phyloP scores from a whole-genome alignment of 2,888 invertebrate genomes.

The Nomada hirtipes region DNA sequence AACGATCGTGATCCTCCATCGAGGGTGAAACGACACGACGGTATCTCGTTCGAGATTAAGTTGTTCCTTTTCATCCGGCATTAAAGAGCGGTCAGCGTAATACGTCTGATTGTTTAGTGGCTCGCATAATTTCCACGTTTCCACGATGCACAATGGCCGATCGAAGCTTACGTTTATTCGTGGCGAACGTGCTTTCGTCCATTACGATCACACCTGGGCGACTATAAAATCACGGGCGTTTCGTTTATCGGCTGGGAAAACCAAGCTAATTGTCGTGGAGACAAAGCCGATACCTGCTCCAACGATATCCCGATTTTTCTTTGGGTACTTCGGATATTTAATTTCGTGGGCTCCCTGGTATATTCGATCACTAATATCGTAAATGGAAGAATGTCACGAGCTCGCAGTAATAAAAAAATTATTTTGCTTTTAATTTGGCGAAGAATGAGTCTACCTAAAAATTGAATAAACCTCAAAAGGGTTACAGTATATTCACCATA shows the following conservation, averaged over 20 bases:
- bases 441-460: too few species aligned
- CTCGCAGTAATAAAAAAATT: too few species aligned
- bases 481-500: too few species aligned
- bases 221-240: conserved; percentile 1
- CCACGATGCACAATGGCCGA: conserved; percentile 49
- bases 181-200: background rate
- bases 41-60: conserved; percentile 65
- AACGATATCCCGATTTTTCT: too few species aligned
- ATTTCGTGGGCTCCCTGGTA: too few species aligned
- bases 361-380: too few species aligned
- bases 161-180: conserved; percentile 52
- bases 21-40: conserved; percentile 32
- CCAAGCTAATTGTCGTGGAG: background rate
- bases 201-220: conserved; percentile 2
- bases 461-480: too few species aligned
- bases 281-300: background rate
- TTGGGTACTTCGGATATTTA: too few species aligned
- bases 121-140: conserved; percentile 59
- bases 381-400: too few species aligned
- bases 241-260: conserved; percentile 38
- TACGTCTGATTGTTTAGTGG: conserved; percentile 66
- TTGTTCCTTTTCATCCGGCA: conserved; percentile 62
- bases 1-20: conserved; percentile 49
- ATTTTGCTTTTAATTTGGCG: too few species aligned
- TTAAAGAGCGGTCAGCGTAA: conserved; percentile 57